phyloP scores from a whole-genome alignment of 1,140 invertebrate genomes.

The Hesperophylax magnus region DNA sequence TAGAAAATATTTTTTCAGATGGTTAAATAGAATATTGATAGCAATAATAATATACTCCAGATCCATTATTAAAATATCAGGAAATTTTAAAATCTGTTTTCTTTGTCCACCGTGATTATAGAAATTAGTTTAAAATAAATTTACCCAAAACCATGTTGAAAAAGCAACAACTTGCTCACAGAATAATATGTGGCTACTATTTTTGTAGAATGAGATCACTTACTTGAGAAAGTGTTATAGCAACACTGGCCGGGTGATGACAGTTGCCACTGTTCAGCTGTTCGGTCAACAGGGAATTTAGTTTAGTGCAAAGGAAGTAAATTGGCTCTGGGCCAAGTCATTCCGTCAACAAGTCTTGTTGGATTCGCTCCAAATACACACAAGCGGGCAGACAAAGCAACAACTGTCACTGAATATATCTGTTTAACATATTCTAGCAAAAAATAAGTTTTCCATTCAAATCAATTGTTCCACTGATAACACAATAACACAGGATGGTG shows the following conservation, averaged over 20 bases:
- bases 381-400: constrained; percentile 42
- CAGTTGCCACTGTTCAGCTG: neutral
- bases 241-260: neutral
- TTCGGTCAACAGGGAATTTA: neutral
- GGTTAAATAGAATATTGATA: no score
- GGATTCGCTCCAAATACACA: constrained; percentile 54
- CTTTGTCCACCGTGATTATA: no score
- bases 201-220: neutral
- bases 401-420: constrained; percentile 53
- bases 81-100: no score
- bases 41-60: no score
- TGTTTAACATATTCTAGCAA: neutral
- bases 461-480: no score
- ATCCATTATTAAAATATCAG: no score
- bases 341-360: constrained; percentile 57
- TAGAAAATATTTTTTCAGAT: no score
- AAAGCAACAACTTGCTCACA: no score
- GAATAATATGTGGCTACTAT: no score
- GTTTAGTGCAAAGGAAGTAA: neutral
- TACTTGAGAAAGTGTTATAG: neutral
- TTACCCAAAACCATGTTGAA: no score
- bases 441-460: neutral
- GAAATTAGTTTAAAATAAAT: no score
- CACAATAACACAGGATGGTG: no score
- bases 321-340: constrained; percentile 47